Evolutionary conservation across 2,888 invertebrate species (phyloP), one percentile per base, ranked within the genome.

Genomic region (Branchellion lobata): DNA sequence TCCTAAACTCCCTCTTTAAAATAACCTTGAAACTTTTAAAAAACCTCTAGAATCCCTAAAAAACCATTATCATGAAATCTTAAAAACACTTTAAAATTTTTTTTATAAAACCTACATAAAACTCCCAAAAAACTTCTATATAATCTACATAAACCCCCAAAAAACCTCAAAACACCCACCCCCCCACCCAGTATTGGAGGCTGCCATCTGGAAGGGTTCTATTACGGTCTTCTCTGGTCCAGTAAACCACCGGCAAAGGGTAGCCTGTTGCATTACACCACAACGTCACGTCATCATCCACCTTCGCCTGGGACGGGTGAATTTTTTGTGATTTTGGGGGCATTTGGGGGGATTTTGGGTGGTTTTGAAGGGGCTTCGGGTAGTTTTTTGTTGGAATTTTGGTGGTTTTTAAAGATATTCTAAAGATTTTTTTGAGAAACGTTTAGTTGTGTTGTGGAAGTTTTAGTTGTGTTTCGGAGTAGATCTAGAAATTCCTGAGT

Each of bases 201-300:
- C 80, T 81, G n/a, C 83, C 83, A 61, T 83, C 83, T 3, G 82
- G 83, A 31, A 83, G 80, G 33, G 80, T 81, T 24, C 81, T 74
- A 72, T 82, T 82, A 31, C 82, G 65, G 79, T 83, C 83, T 53
- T 83, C 83, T 24, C 84, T 65, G 8, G 83, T 83, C 84, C 84
- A 84, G 81, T 84, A 83, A 14, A 84, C 83, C 21, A 84, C 80
- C 27, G 84, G 84, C 34, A 81, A 71, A 1, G 84, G 84, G 80
- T 83, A 83, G 21, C 84, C 84, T 18, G 83, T 83, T 14, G 83
- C 83, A 53, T 84, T 84, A 71, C 84, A 84, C 83, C 83, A 84
- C 65, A 84, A 80, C 5, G 81, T 83, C 51, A 83, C 81, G 57
- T 83, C 82, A 53, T 81, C 81, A 33, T 82, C 83, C n/a, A 82